Conservation (phyloP, 2,888 invertebrate species). For the Drosophila percnosoma region DNA sequence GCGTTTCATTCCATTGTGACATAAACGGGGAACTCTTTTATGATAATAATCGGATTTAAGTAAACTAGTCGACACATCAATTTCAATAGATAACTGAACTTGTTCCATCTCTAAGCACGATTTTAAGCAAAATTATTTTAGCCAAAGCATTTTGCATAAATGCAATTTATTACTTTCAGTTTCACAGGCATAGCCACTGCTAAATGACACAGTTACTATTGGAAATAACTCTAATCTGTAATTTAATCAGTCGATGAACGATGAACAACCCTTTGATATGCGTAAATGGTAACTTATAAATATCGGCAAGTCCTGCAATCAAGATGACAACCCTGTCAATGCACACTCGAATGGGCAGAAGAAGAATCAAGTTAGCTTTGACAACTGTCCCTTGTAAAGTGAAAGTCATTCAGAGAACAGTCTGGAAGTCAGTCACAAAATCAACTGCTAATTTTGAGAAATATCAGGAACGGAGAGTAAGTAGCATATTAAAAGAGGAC, state of each 20-base stretch:
- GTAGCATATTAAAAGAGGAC: not conserved
- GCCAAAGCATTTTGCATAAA: constrained; percentile 6
- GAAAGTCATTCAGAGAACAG: not conserved
- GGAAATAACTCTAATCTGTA: not conserved
- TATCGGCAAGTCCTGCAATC: not conserved
- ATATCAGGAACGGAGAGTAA: not conserved
- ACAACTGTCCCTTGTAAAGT: fast-evolving
- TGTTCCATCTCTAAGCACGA: not conserved
- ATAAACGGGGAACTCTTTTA: not conserved
- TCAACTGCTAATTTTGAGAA: not conserved
- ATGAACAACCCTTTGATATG: not conserved
- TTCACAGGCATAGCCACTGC: not conserved
- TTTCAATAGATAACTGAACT: not conserved
- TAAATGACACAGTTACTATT: not conserved
- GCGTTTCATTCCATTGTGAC: not conserved
- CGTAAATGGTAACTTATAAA: not conserved
- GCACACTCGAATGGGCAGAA: not conserved
- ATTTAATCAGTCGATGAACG: not conserved
- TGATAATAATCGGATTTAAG: no score
- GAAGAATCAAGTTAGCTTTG: not conserved
- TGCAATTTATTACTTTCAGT: not conserved
- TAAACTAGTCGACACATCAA: not conserved
- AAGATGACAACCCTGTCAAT: not conserved
- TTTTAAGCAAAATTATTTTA: constrained; percentile 14
- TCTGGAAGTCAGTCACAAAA: not conserved